Conservation (phyloP, 2,113 vertebrate genomes). For the Caranx ignobilis region DNA sequence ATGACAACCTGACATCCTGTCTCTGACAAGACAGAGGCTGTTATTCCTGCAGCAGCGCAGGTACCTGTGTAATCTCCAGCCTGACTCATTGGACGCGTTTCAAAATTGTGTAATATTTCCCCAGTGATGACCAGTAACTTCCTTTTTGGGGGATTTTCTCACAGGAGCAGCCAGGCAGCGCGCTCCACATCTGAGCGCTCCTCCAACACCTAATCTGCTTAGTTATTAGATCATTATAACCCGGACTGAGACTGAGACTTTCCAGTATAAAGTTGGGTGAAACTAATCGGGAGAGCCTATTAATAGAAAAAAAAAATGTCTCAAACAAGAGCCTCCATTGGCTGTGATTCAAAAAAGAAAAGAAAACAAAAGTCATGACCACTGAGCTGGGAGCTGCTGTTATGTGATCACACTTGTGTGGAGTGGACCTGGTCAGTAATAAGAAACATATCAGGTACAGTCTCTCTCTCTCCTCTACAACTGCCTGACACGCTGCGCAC, state of each 20-base stretch:
- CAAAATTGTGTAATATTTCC: slow-evolving; percentile 1
- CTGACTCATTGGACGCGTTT: slow-evolving; percentile 7
- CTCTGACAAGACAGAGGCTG: not conserved
- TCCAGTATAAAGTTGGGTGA: not conserved
- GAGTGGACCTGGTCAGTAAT: too few species aligned
- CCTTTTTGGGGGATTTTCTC: not conserved
- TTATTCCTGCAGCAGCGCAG: slow-evolving; percentile 3
- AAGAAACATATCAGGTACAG: too few species aligned
- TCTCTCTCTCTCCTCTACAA: not conserved
- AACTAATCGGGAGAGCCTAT: not conserved
- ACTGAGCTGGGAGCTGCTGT: too few species aligned
- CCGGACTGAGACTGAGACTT: not conserved
- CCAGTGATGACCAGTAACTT: not conserved
- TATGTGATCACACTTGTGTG: too few species aligned
- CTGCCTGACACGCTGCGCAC: not conserved
- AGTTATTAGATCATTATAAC: slow-evolving; percentile 31
- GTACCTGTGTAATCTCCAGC: not conserved
- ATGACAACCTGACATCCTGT: slow-evolving; percentile 20
- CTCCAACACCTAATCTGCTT: slow-evolving; percentile 40
- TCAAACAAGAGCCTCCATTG: too few species aligned
- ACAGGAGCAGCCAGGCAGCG: not conserved
- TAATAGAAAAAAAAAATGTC: too few species aligned
- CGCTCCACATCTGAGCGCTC: not conserved
- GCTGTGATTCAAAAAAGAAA: too few species aligned
- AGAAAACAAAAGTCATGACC: too few species aligned